Base-by-base conservation (phyloP, 2,888 invertebrate species). In the Orchesella flavescens region DNA sequence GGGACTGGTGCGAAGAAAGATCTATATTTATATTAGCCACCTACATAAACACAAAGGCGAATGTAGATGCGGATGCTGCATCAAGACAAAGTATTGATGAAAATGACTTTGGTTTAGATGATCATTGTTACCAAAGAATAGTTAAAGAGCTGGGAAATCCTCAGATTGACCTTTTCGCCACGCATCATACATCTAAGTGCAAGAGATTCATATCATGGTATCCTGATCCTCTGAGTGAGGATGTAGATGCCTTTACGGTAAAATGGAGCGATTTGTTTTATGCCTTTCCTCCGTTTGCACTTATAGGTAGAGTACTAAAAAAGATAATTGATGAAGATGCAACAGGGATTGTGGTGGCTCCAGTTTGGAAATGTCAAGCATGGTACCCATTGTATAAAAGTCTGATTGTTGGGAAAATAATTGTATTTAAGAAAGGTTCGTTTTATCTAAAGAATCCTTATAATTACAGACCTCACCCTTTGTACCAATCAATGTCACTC, bases 161-260 rank as follows among this genome's bases (percentile, higher is more conserved):
- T 0, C 23, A 55, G 0, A 80, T 86, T 49, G 84, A 86, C 69
- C 44, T 86, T 3, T 86, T 86, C 82, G 86, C 86, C 0, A 69
- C 63, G n/a, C 17, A 17, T 17, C 17, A 43, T 10, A 84, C 76
- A 15, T 57, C 66, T 21, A 69, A 86, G 75, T 79, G 78, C 63
- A 5, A 53, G 5, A 49, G 63, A 21, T 86, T 61, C 46, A 17
- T 72, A 0, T 74, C 79, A 13, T 84, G 81, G 72, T 65, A 43
- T 17, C 81, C 76, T 1, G 80, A 81, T 57, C 80, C 84, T 0
- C 0, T 3, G 0, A 44, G 59, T 0, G 72, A 63, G 17, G 77
- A 81, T 1, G 24, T 34, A 1, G 73, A 77, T 61, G 76, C 68
- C 1, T 84, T 84, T 12, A 1, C 53, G 4, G 15, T 23, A 5